Base-by-base conservation (phyloP, 2,888 invertebrate genomes). In the Tortrix viridana region DNA sequence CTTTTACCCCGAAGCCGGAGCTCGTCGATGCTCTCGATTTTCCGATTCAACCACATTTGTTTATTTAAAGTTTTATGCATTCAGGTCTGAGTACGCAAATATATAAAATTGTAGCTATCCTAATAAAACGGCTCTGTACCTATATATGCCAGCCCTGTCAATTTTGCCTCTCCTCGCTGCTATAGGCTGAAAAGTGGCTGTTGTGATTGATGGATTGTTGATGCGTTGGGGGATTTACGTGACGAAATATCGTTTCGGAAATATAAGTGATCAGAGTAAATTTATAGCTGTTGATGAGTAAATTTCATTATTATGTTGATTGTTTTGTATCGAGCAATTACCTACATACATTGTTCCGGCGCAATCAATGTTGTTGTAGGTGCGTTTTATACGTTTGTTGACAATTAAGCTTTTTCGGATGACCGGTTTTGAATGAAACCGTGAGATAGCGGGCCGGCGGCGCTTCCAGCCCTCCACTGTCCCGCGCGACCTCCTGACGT, bases 351-450 rank as follows among this genome's bases (percentile, higher is more conserved):
- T 26, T 41, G n/a, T 14, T 16, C 5, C 16, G 41, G 16, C 22
- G 20, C 38, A 53, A 41, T 53, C 6, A 44, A 23, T 53, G 41
- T 49, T 61, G 44, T 49, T 55, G 26, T 55, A 43, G 22, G 32
- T 56, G 18, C 22, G 37, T 46, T 38, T 50, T 43, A 50, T 50
- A 49, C 47, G 50, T 52, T 46, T 57, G 38, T 52, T 52, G 56
- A 37, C 52, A 53, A 63, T 63, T 63, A 57, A 48, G 26, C 32
- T 47, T 48, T 63, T 58, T 63, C 53, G 41, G 52, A 20, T 48
- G 47, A 53, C 63, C 63, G 53, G 62, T 63, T 63, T 20, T 63
- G 58, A 63, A 63, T 63, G 47, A 58, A 63, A 47, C 58, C 62
- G 46, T 58, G 38, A 57, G 62, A 62, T 62, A 58, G 57, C 22